Percentiles rank a stretch among this genome's conserved stretches.
Evolutionary conservation across 2,888 invertebrate genomes (phyloP).

Genomic region (Drosophila quinaria): DNA sequence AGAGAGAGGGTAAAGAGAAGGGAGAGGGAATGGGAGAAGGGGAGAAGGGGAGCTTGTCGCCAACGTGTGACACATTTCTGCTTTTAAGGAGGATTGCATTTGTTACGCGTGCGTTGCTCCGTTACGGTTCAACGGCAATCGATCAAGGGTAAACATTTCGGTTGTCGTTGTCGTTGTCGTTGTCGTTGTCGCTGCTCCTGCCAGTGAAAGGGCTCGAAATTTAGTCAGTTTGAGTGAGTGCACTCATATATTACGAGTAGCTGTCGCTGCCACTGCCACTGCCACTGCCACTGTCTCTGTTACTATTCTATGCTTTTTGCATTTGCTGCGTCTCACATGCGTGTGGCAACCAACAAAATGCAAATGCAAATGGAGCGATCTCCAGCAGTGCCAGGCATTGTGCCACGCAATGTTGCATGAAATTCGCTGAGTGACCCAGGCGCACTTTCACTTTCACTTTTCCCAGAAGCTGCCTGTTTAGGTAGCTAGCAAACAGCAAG

Average conservation of each 20-base stretch:
- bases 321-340: slow-evolving; percentile 23
- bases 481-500: slow-evolving; percentile 57
- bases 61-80: slow-evolving; percentile 83
- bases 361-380: slow-evolving; percentile 55
- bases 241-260: slow-evolving; percentile 69
- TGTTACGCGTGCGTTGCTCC: slow-evolving; percentile 80
- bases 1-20: not conserved
- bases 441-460: slow-evolving; percentile 74
- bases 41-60: slow-evolving; percentile 48
- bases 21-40: not conserved
- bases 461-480: slow-evolving; percentile 38
- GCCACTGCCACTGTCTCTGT: not conserved
- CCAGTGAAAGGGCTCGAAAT: slow-evolving; percentile 58
- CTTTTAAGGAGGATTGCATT: slow-evolving; percentile 83
- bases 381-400: slow-evolving; percentile 61
- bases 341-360: slow-evolving; percentile 34
- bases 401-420: slow-evolving; percentile 73
- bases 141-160: slow-evolving; percentile 80
- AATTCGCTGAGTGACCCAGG: slow-evolving; percentile 62
- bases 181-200: slow-evolving; percentile 35
- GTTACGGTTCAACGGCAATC: slow-evolving; percentile 80
- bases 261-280: not conserved
- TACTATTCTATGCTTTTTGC: slow-evolving; percentile 35
- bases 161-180: slow-evolving; percentile 6
- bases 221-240: slow-evolving; percentile 83